These are phyloP conservation scores for Megaleporinus macrocephalus DNA, from an alignment of 2,113 vertebrate species.

Conservation along the genomic window DNA sequence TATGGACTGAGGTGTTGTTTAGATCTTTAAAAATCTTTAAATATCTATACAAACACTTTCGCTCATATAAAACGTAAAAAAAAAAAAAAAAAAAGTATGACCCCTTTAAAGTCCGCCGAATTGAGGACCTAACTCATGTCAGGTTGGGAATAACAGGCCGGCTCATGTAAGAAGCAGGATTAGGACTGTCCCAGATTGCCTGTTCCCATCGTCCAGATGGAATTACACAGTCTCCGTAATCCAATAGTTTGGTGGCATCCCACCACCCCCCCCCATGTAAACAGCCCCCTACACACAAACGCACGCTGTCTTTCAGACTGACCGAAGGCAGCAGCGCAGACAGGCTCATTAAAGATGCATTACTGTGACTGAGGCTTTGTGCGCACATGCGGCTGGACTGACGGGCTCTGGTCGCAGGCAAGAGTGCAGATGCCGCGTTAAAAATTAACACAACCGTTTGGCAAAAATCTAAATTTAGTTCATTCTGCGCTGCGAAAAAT, in stretches of 20 bases:
- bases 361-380: constrained; percentile 54
- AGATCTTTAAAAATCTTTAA: background rate
- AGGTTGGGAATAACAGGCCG: constrained; percentile 42
- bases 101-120: constrained; percentile 16
- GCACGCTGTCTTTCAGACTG: background rate
- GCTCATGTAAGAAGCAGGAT: constrained; percentile 51
- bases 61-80: no score
- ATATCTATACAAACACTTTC: background rate
- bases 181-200: constrained; percentile 46
- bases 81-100: no score
- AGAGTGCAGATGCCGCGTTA: constrained; percentile 16
- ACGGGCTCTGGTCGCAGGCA: background rate
- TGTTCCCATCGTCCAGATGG: constrained; percentile 40
- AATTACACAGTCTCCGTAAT: constrained; percentile 47
- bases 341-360: constrained; percentile 69
- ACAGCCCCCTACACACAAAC: background rate
- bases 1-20: background rate
- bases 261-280: background rate
- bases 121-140: constrained; percentile 35
- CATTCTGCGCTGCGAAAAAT: background rate
- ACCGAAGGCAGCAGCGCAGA: constrained; percentile 27
- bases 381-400: constrained; percentile 14
- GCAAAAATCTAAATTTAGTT: background rate
- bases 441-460: constrained; percentile 15
- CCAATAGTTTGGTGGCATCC: constrained; percentile 39